phyloP scores from a whole-genome alignment of 2,888 invertebrate genomes.

The Venusia cambrica region DNA sequence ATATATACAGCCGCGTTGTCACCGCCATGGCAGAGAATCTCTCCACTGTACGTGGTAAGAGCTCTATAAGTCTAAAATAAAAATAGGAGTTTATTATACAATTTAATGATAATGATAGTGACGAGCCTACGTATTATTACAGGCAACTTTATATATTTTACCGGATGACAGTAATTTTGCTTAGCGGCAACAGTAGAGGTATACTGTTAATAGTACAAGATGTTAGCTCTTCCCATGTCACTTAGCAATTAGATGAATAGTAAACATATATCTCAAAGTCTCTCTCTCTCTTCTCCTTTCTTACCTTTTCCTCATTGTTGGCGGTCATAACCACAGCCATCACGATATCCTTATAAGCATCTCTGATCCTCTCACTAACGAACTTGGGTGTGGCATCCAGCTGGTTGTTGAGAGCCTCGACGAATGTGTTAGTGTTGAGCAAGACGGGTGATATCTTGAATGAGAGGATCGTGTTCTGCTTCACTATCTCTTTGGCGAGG shows the following conservation, averaged over 20 bases:
- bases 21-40: conserved; percentile 55
- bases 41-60: conserved; percentile 51
- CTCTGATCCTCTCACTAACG: conserved; percentile 42
- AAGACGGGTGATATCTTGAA: conserved; percentile 62
- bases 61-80: conserved; percentile 57
- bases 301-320: conserved; percentile 63
- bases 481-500: conserved; percentile 68
- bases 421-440: conserved; percentile 47
- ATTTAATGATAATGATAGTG: neutral
- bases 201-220: no score
- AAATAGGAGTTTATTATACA: no score
- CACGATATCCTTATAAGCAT: conserved; percentile 49
- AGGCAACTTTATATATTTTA: no score
- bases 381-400: conserved; percentile 41
- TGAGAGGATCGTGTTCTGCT: conserved; percentile 62
- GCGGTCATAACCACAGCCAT: conserved; percentile 54
- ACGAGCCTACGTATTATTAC: no score
- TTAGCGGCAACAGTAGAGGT: no score
- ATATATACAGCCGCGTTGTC: conserved; percentile 46
- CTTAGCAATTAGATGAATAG: no score
- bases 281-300: no score
- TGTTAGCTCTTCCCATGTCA: no score
- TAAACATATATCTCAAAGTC: no score
- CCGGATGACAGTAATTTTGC: no score
- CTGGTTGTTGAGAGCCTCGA: conserved; percentile 55